Evolutionary conservation across 2,797 vertebrate genomes (phyloP).

Genomic region (Cephalopachus bancanus): DNA sequence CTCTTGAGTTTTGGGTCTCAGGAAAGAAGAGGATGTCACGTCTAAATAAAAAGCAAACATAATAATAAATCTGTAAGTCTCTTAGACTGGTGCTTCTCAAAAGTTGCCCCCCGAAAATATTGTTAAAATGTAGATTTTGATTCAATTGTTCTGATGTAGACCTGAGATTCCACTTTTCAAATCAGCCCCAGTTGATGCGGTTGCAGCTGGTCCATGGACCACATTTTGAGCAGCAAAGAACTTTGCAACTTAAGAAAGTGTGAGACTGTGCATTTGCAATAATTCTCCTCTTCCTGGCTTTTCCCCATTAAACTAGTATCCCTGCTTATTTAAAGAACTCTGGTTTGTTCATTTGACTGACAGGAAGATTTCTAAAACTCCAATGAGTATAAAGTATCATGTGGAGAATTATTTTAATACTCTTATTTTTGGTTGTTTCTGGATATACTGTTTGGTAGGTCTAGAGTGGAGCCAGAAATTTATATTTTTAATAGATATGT

Average conservation of each 20-base stretch:
- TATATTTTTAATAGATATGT: not conserved
- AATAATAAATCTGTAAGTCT: not conserved
- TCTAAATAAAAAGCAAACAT: not conserved
- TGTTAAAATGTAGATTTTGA: not conserved
- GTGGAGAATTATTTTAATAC: not conserved
- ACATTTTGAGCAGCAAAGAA: not conserved
- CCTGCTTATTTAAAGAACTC: not conserved
- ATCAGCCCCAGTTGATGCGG: not conserved
- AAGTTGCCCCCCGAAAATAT: not conserved
- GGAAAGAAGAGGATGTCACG: not conserved
- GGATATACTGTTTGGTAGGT: not conserved
- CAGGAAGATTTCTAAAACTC: not conserved
- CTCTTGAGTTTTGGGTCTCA: not conserved
- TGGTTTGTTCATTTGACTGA: not conserved
- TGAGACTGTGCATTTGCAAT: not conserved
- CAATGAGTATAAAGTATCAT: not conserved
- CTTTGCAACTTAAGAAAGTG: not conserved
- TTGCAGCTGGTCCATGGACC: not conserved
- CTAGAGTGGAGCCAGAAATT: not conserved
- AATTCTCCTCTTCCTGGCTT: not conserved
- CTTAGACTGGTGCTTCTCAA: constrained; percentile 7
- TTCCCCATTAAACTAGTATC: not conserved
- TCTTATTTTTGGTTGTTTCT: not conserved
- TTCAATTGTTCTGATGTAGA: not conserved
- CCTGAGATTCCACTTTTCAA: not conserved